phyloP scores from a whole-genome alignment of 2,888 invertebrate genomes.

The Strigamia maritima region DNA sequence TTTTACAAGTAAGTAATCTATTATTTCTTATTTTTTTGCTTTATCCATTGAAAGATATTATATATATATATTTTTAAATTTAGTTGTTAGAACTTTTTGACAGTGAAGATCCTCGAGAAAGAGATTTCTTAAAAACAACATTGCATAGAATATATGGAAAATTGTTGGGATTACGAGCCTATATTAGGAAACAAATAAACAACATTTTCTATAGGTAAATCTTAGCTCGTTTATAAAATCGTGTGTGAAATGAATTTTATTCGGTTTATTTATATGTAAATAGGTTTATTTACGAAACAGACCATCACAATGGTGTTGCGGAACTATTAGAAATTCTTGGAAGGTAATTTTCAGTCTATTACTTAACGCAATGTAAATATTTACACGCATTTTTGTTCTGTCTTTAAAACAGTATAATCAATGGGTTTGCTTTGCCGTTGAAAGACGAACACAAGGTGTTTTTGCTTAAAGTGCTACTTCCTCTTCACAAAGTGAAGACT shows the following conservation, averaged over 20 bases:
- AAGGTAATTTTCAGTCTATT: conserved; percentile 58
- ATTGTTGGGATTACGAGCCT: conserved; percentile 96
- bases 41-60: background rate
- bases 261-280: conserved; percentile 44
- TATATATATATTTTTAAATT: background rate
- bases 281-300: conserved; percentile 99
- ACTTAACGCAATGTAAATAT: conserved; percentile 43
- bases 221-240: background rate
- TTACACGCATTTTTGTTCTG: conserved; percentile 42
- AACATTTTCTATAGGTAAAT: conserved; percentile 86
- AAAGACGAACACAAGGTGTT: conserved; percentile 99
- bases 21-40: background rate
- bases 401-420: conserved; percentile 79
- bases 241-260: background rate
- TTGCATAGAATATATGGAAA: conserved; percentile 99
- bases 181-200: conserved; percentile 99
- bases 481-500: conserved; percentile 94
- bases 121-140: conserved; percentile 98
- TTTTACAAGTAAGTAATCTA: conserved; percentile 70
- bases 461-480: conserved; percentile 95
- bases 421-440: conserved; percentile 97
- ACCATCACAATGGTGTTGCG: conserved; percentile 98
- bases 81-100: conserved; percentile 97
- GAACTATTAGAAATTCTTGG: conserved; percentile 98
- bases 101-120: conserved; percentile 98